Conservation (phyloP, 1,140 invertebrate species). For the Cyrtorhinus lividipennis region DNA sequence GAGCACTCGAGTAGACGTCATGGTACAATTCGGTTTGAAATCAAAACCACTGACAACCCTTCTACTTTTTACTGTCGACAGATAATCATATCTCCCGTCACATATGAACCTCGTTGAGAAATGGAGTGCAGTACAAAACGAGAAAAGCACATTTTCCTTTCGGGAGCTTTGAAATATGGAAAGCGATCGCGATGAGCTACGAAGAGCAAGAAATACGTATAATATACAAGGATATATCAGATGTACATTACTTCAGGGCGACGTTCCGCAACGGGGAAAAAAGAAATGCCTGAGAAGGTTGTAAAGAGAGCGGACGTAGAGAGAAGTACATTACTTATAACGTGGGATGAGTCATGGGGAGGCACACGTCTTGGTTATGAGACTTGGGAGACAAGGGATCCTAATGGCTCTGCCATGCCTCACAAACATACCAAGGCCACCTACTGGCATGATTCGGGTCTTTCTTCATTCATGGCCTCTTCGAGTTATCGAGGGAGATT, state of each 20-base stretch:
- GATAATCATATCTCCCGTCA: too few relatives aligned
- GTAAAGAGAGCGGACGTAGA: neutral
- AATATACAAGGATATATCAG: neutral
- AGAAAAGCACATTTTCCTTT: too few relatives aligned
- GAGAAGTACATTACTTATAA: neutral
- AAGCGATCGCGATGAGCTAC: neutral
- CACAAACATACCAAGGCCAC: neutral
- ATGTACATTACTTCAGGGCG: neutral
- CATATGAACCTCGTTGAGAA: too few relatives aligned
- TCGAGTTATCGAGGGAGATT: too few relatives aligned
- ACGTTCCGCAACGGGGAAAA: neutral
- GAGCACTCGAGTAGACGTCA: too few relatives aligned
- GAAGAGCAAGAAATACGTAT: neutral
- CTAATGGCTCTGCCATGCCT: neutral
- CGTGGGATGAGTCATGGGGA: neutral
- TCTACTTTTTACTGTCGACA: too few relatives aligned
- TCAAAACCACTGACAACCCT: too few relatives aligned
- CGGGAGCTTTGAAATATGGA: neutral
- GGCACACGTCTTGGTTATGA: neutral
- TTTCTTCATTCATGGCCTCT: neutral
- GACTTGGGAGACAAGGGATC: neutral
- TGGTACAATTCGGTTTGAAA: too few relatives aligned
- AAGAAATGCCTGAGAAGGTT: neutral
- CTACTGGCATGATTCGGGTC: neutral
- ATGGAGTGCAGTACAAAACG: too few relatives aligned